Evolutionary conservation across 1,140 invertebrate species (phyloP), one percentile per base, ranked within the genome.

Genomic region (Caenorhabditis tropicalis): DNA sequence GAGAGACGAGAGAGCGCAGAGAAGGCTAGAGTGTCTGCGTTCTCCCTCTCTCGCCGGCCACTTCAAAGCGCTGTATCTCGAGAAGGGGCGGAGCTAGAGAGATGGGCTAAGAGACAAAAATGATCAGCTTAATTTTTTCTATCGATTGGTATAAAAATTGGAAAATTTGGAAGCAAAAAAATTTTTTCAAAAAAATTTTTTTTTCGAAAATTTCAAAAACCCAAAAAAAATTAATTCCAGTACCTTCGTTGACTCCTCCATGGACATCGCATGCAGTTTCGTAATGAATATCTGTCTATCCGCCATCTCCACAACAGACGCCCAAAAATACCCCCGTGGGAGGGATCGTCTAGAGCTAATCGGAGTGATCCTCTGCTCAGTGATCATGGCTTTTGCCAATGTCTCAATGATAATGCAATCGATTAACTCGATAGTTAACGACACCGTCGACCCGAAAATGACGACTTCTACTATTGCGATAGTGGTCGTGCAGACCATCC

Each of bases 331-430:
- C 46, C 87, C 87, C 43, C 86, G 87, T 27, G 87, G 87, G 31
- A 81, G 87, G 21, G 60, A 48, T 60, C 65, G 86, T n/a, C 60
- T 87, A 1, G 87, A 87, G 33, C 79, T 83, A 1, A 43, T 87
- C 16, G 86, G 85, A 49, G 82, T 87, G 15, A 87, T 87, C 36
- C 48, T 87, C 19, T 82, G 80, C 51, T 87, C 86, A 7, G 80
- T 87, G 6, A 87, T 87, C 16, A 87, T 87, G 87, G 87, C 87
- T 36, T 79, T 87, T n/a, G 87, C 87, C 3, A 87, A 87, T 82
- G 79, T 87, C 36, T 79, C 74, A 36, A 81, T 87, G 51, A 87
- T 87, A 29, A 85, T 87, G 51, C 86, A 87, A 53, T 87, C 87
- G 12, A 56, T 86, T 27, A 74, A 86, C 24, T 86, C 85, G 4